Evolutionary conservation across 2,888 invertebrate species (phyloP), one percentile per base, ranked within the genome.

Genomic region (Eupsilia transversa): DNA sequence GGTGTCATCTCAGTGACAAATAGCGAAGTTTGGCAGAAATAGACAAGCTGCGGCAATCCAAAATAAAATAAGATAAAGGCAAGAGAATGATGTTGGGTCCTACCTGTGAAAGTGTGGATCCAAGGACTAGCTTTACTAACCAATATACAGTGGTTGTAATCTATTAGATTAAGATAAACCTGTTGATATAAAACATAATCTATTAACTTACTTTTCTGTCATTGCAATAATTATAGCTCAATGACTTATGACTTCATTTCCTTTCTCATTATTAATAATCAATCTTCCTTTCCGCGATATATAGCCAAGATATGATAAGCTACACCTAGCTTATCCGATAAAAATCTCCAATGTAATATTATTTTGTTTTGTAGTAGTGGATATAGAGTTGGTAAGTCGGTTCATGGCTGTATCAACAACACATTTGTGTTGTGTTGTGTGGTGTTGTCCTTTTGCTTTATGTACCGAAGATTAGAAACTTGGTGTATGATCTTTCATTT

Each of bases 251-350:
- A 72, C 27, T 60, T 68, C 5, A 56, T 74, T 57, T 23, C 9
- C 33, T 76, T 63, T 67, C 46, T 57, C 9, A 41, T 76, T 38
- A 66, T 5, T 63, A 33, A 52, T 20, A 52, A 70, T 76, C 27
- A 67, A 64, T 80, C 41, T 54, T 38, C 6, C 1, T 17, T 70
- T 30, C 4, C 12, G n/a, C 27, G 61, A 70, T 64, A 56, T 56
- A 41, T 35, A 33, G n/a, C 14, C n/a, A 41, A 57, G 66, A 64
- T 67, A 63, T 54, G 80, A 75, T 80, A 77, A 64, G 27, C 3
- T 27, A 17, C 41, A n/a, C 1, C 33, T 59, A 35, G 30, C 27
- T 65, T 67, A 41, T 65, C 20, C n/a, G 77, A 69, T 69, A 68
- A 20, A 20, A 68, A 72, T 72, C 38, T 60, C 43, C 30, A n/a